Conservation (phyloP, 92 coral and sea anemone species). For the Nematostella vectensis region DNA sequence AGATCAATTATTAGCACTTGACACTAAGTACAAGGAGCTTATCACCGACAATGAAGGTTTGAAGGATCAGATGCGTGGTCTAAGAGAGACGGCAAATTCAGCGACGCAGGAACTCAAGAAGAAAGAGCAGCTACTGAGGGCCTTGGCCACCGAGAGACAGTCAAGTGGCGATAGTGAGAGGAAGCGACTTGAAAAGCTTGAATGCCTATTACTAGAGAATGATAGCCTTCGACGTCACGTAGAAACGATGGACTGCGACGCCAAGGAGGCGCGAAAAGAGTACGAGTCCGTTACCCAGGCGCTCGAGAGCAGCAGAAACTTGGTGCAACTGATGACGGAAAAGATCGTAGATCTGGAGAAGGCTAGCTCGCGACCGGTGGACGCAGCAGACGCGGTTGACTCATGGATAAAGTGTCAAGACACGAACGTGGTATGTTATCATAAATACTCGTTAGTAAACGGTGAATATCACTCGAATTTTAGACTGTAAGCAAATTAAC, state of each 20-base stretch:
- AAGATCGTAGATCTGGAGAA: too few species aligned
- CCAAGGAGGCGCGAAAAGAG: neutral
- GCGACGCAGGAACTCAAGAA: neutral
- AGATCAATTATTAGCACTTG: slow-evolving; percentile 15
- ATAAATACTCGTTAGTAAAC: too few species aligned
- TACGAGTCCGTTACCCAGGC: slow-evolving; percentile 34
- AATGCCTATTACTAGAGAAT: neutral
- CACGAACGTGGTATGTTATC: too few species aligned
- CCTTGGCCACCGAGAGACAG: neutral
- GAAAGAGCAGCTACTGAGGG: slow-evolving; percentile 4
- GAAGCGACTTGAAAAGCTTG: slow-evolving; percentile 2
- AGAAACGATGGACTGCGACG: neutral
- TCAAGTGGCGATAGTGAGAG: neutral
- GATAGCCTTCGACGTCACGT: neutral
- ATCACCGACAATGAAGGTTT: slow-evolving; percentile 20
- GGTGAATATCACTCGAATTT: too few species aligned
- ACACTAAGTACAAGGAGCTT: slow-evolving; percentile 16
- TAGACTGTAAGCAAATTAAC: too few species aligned
- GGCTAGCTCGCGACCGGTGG: too few species aligned
- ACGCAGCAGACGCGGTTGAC: too few species aligned
- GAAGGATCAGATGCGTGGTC: slow-evolving; percentile 5
- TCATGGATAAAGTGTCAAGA: too few species aligned
- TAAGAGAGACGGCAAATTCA: slow-evolving; percentile 12
- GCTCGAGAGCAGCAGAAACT: slow-evolving; percentile 44
- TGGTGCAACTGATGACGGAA: slow-evolving; percentile 3